Evolutionary conservation across 1,140 invertebrate genomes (phyloP), one percentile per base, ranked within the genome.

Genomic region (Chelonus insularis): DNA sequence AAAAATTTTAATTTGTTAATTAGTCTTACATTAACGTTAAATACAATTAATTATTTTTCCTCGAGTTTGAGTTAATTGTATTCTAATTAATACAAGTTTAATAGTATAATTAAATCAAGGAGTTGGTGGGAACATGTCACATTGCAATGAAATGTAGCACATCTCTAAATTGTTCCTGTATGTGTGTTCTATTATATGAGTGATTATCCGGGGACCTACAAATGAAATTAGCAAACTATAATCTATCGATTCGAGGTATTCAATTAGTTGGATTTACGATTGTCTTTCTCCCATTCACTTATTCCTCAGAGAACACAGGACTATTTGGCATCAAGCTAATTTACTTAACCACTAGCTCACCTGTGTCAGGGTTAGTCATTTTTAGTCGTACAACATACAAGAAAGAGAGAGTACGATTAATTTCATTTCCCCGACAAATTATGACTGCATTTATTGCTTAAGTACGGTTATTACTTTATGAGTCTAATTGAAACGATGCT

Each of bases 161-260:
- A 52, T 34, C 11, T 12, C n/a, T 32, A 51, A 51, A 34, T 6
- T 34, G 5, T 34, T 34, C 32, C 11, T n/a, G 9, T 39, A n/a
- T 5, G 4, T 39, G 9, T 39, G 20, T 52, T 32, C n/a, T 9
- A 9, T 34, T 29, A 32, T 51, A 21, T 51, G 48, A 51, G 48
- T 52, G 50, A 52, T 52, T 52, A 36, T 36, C 45, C 20, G 8
- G 18, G 1, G n/a, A 52, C 5, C 16, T 48, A 50, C 45, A 50
- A 58, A 58, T 58, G 29, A 12, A 58, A 58, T 50, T 34, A 21
- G 34, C 39, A 34, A 58, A 58, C 25, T 58, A 57, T 45, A 45
- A 8, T 39, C 39, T 43, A 57, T 57, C 25, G 43, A 58, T 48
- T 58, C 25, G 20, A 34, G 32, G 48, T 48, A 58, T 58, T 48